These are phyloP conservation scores for Ecdyonurus torrentis DNA, from an alignment of 2,888 invertebrate genomes.

Conservation along the genomic window DNA sequence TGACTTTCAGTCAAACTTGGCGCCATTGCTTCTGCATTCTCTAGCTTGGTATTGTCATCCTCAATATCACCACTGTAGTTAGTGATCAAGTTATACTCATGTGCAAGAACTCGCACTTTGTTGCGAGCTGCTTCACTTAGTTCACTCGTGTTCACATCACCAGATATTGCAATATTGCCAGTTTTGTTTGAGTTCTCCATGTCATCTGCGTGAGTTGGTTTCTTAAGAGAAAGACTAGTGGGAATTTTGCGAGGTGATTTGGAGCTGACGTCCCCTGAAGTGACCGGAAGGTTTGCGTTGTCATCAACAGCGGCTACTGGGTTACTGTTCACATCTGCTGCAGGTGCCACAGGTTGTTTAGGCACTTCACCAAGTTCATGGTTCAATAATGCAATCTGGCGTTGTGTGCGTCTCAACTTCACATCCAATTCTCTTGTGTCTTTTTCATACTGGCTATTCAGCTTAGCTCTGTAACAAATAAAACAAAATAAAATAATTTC, in stretches of 20 bases:
- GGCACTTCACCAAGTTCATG: not conserved
- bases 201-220: not conserved
- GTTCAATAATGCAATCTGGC: slow-evolving; percentile 13
- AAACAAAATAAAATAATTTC: too few relatives aligned
- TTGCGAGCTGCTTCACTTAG: slow-evolving; percentile 43
- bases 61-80: not conserved
- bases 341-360: not conserved
- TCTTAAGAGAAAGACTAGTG: not conserved
- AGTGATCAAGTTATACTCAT: slow-evolving; percentile 32
- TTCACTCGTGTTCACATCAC: too few relatives aligned
- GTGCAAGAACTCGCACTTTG: slow-evolving; percentile 39
- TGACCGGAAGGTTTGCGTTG: not conserved
- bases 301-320: not conserved
- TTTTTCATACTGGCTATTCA: not conserved
- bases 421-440: slow-evolving; percentile 16
- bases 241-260: slow-evolving; percentile 2
- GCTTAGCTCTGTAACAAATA: not conserved
- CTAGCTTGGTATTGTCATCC: not conserved
- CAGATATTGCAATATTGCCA: not conserved
- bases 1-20: not conserved
- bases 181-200: not conserved
- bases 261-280: not conserved
- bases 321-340: not conserved
- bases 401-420: slow-evolving; percentile 14
- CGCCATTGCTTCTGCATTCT: not conserved